Conservation (phyloP, 2,113 vertebrate species). For the Clarias gariepinus region DNA sequence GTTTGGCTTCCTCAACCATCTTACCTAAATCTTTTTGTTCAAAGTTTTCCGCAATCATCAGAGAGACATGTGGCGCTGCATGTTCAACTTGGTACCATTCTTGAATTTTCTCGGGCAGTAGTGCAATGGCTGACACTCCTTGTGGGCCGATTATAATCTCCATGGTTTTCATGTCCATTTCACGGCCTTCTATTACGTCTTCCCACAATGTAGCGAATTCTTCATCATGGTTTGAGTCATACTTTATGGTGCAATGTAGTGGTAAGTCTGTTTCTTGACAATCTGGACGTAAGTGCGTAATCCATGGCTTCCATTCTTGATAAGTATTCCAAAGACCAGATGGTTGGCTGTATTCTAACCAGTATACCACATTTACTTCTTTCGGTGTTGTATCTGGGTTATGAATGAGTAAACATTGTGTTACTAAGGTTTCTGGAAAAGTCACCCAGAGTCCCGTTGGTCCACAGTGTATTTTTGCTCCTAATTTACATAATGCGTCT, state of each 20-base stretch:
- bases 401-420: neutral
- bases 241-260: neutral
- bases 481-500: no score
- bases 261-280: neutral
- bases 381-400: neutral
- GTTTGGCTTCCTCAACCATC: neutral
- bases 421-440: neutral
- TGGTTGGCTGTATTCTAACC: neutral
- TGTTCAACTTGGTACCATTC: neutral
- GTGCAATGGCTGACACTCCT: neutral
- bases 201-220: neutral
- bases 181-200: neutral
- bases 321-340: neutral
- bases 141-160: neutral
- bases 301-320: neutral
- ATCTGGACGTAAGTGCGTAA: neutral
- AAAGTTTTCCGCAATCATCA: neutral
- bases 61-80: neutral
- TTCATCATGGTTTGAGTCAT: neutral
- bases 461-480: neutral
- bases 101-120: neutral
- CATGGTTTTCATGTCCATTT: neutral
- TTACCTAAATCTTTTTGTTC: neutral
- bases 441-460: neutral
- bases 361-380: neutral